Evolutionary conservation across 2,113 vertebrate genomes (phyloP).

Genomic region (Laterallus jamaicensis): DNA sequence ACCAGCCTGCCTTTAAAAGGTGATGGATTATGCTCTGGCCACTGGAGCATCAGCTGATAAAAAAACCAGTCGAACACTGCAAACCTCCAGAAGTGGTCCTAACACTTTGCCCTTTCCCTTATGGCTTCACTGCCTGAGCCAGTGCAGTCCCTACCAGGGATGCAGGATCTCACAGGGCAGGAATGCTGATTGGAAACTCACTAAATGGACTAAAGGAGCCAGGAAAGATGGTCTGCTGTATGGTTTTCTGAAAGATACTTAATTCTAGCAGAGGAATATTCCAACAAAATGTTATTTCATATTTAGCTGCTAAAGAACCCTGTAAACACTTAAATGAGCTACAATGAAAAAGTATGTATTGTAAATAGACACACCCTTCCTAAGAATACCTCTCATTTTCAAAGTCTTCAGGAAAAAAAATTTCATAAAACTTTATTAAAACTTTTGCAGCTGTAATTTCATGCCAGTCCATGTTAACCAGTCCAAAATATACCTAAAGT

Average conservation of each 20-base stretch:
- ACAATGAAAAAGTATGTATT: background rate
- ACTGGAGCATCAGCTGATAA: background rate
- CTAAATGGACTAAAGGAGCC: constrained; percentile 22
- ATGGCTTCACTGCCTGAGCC: background rate
- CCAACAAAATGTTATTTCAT: background rate
- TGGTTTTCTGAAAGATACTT: constrained; percentile 16
- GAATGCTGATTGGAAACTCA: constrained; percentile 35
- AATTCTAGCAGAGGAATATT: background rate
- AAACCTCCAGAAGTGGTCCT: background rate
- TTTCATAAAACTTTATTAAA: constrained; percentile 10
- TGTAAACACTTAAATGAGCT: background rate
- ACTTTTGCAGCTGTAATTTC: background rate
- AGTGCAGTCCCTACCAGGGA: background rate
- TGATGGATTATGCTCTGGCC: background rate
- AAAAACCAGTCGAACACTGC: background rate
- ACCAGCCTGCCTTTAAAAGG: background rate
- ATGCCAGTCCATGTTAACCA: background rate
- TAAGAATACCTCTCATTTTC: background rate
- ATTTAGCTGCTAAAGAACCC: background rate
- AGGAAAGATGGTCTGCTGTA: background rate
- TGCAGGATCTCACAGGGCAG: background rate
- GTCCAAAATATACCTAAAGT: background rate
- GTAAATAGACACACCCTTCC: background rate
- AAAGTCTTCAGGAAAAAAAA: background rate
- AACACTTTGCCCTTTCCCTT: background rate